Conservation (phyloP, 1,140 invertebrate species). For the Drosophila tani region DNA sequence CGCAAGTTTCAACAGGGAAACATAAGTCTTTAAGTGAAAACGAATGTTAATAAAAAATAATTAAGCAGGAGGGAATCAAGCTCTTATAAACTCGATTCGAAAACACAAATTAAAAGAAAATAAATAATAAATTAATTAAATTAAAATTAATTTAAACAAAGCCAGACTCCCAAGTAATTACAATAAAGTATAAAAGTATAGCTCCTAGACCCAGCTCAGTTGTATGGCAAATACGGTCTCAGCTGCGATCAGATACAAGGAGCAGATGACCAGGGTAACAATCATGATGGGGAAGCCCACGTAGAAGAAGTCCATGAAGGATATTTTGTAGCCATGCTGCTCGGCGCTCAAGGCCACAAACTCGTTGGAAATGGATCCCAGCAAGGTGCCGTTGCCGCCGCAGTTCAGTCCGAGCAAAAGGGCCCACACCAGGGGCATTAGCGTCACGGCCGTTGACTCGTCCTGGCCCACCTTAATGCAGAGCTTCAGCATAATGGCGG, state of each 20-base stretch:
- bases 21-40: no score
- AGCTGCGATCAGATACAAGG: slow-evolving; percentile 88
- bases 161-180: neutral
- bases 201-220: neutral
- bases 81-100: neutral
- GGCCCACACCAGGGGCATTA: slow-evolving; percentile 90
- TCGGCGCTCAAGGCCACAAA: slow-evolving; percentile 91
- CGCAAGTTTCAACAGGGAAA: neutral
- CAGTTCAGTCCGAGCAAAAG: slow-evolving; percentile 90
- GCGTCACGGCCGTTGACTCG: slow-evolving; percentile 86
- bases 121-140: no score
- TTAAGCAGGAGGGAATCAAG: neutral
- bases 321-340: slow-evolving; percentile 91
- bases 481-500: slow-evolving; percentile 92
- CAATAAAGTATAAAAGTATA: neutral
- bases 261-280: slow-evolving; percentile 87
- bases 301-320: slow-evolving; percentile 86
- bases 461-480: slow-evolving; percentile 87
- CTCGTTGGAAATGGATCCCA: slow-evolving; percentile 92
- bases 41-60: no score
- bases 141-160: neutral
- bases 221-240: slow-evolving; percentile 86
- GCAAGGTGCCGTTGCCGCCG: slow-evolving; percentile 92
- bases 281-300: slow-evolving; percentile 91
- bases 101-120: no score